Percentiles rank a stretch among this genome's conserved stretches.
phyloP scores from a whole-genome alignment of 2,888 invertebrate species.

The Chalcosyrphus nemorum region DNA sequence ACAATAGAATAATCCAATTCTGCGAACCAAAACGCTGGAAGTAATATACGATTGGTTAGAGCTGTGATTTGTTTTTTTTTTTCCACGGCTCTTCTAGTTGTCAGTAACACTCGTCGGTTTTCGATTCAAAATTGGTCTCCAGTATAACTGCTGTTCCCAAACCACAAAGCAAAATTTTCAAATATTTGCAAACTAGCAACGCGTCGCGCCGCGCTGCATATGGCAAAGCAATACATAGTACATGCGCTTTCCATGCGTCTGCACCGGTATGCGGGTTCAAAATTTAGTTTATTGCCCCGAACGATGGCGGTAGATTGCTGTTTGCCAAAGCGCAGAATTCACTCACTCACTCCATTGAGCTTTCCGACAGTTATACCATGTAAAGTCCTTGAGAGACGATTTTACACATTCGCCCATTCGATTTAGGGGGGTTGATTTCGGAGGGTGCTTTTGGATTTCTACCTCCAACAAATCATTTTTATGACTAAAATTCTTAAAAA shows the following conservation, averaged over 20 bases:
- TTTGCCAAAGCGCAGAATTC: background rate
- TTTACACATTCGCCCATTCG: background rate
- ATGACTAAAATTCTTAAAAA: background rate
- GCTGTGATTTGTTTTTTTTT: conserved; percentile 5
- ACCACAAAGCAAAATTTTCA: conserved; percentile 27
- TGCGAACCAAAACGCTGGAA: conserved; percentile 70
- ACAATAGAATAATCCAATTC: conserved; percentile 69
- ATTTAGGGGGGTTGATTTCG: background rate
- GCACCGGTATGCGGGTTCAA: conserved; percentile 8
- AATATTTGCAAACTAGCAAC: conserved; percentile 44
- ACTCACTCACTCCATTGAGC: conserved; percentile 1
- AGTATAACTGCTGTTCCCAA: conserved; percentile 15
- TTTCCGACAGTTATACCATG: background rate
- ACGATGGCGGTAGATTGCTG: background rate
- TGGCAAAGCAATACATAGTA: background rate
- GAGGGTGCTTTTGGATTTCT: too few relatives aligned
- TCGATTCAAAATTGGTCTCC: conserved; percentile 63
- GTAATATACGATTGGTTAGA: conserved; percentile 41
- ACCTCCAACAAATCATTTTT: too few relatives aligned
- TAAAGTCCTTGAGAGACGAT: background rate
- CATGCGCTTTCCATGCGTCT: conserved; percentile 29
- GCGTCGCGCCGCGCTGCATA: conserved; percentile 6
- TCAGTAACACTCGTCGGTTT: conserved; percentile 59
- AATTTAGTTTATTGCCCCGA: conserved; percentile 13
- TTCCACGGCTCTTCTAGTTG: conserved; percentile 17